Conservation (phyloP, 2,113 vertebrate genomes). For the Clarias batrachus region DNA sequence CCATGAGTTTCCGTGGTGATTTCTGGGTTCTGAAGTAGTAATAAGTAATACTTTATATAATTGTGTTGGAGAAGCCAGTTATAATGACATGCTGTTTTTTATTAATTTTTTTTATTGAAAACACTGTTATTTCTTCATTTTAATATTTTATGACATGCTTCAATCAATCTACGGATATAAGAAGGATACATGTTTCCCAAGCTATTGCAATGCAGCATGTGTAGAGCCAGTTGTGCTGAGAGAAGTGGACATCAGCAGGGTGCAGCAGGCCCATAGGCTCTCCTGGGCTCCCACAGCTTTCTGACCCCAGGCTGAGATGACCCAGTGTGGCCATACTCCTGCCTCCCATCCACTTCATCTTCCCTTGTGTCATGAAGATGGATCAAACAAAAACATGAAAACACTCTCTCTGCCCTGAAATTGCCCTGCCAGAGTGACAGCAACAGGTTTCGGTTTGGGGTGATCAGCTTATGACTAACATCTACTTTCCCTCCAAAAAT, state of each 20-base stretch:
- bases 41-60: neutral
- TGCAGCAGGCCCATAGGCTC: constrained; percentile 33
- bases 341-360: constrained; percentile 59
- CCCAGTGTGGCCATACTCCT: constrained; percentile 34
- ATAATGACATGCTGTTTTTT: neutral
- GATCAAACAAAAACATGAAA: constrained; percentile 69
- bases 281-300: constrained; percentile 47
- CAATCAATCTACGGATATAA: neutral
- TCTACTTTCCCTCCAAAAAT: constrained; percentile 19
- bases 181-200: neutral
- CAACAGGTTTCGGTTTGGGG: constrained; percentile 75
- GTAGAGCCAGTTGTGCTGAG: constrained; percentile 30
- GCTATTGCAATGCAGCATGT: neutral
- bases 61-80: neutral
- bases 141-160: neutral
- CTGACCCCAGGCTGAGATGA: constrained; percentile 48
- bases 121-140: neutral
- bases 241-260: constrained; percentile 50
- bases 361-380: constrained; percentile 78
- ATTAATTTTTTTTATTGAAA: neutral
- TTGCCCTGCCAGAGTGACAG: constrained; percentile 73
- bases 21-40: neutral
- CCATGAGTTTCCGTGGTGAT: neutral
- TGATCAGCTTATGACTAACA: constrained; percentile 66
- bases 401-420: constrained; percentile 55